A percentile compares a stretch with the other conserved stretches of the same genome.
Evolutionary conservation across 2,113 vertebrate species (phyloP).

Genomic region (Meriones unguiculatus): DNA sequence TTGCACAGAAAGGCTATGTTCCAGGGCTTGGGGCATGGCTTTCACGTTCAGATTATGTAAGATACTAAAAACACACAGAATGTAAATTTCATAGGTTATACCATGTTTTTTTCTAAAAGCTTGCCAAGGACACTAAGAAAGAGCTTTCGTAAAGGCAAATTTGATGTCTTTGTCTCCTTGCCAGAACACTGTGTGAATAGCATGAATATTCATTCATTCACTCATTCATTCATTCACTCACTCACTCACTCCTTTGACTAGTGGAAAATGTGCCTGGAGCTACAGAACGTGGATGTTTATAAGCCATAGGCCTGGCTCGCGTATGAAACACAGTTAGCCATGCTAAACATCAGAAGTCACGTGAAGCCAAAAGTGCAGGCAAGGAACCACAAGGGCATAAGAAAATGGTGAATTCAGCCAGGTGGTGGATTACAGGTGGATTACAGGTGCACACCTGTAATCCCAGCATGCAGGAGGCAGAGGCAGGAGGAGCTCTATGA

Average conservation of each 20-base stretch:
- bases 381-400: not conserved
- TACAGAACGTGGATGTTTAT: not conserved
- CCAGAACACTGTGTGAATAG: too few species aligned
- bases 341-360: constrained; percentile 14
- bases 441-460: not conserved
- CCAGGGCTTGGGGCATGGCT: not conserved
- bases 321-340: not conserved
- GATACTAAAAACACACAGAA: constrained; percentile 12
- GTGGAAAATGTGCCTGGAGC: not conserved
- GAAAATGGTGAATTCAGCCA: not conserved
- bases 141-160: not conserved
- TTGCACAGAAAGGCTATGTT: constrained; percentile 22
- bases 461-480: not conserved
- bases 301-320: constrained; percentile 1
- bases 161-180: not conserved
- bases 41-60: constrained; percentile 48
- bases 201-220: not conserved
- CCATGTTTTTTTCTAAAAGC: constrained; percentile 9
- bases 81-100: not conserved
- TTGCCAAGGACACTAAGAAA: not conserved
- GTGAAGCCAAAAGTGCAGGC: not conserved
- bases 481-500: not conserved
- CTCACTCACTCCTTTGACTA: not conserved
- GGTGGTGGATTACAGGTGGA: too few species aligned
- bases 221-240: not conserved